phyloP scores from a whole-genome alignment of 2,113 vertebrate species.

The Nanger granti region DNA sequence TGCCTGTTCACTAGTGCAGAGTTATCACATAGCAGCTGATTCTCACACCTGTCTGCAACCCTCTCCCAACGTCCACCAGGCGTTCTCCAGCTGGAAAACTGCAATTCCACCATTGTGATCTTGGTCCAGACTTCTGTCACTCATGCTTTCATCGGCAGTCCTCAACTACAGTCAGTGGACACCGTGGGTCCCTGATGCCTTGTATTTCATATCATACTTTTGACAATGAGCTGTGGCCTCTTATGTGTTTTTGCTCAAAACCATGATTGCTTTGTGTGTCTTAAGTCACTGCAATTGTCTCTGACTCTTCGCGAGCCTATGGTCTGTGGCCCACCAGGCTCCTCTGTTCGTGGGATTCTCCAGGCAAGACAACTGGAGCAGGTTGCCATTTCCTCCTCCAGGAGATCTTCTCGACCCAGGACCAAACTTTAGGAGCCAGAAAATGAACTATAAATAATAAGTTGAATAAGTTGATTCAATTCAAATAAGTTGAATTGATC shows the following conservation, averaged over 20 bases:
- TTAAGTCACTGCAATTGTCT: neutral
- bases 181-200: neutral
- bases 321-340: neutral
- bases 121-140: neutral
- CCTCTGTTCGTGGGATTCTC: neutral
- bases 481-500: neutral
- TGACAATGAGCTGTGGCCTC: neutral
- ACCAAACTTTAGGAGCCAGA: neutral
- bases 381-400: neutral
- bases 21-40: rapidly evolving
- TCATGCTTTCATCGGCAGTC: neutral
- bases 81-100: neutral
- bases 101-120: neutral
- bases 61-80: neutral
- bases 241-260: neutral
- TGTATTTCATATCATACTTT: neutral
- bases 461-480: no score
- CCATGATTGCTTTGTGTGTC: neutral
- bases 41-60: neutral
- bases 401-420: neutral
- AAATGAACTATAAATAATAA: neutral
- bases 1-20: rapidly evolving
- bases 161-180: neutral
- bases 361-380: neutral
- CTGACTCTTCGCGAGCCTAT: neutral